Conservation (phyloP, 2,797 vertebrate species). For the Pangasius sanitwongsei region DNA sequence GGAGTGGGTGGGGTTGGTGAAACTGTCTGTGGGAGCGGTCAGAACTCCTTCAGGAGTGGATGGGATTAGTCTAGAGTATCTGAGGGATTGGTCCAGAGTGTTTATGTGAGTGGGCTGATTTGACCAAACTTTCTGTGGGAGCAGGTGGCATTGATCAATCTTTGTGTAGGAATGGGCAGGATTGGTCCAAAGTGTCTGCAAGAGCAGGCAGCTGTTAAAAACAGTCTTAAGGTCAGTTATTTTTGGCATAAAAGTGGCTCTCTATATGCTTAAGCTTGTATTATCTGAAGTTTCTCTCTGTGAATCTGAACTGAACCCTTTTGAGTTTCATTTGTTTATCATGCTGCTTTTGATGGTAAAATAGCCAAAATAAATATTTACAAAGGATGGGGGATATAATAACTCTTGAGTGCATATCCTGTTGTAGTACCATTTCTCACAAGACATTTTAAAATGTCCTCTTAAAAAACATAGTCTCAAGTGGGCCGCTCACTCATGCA, state of each 20-base stretch:
- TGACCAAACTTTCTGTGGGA: not conserved
- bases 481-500: not conserved
- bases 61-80: not conserved
- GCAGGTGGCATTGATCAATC: not conserved
- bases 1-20: not conserved
- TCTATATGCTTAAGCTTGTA: not conserved
- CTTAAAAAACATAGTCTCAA: not conserved
- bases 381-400: not conserved
- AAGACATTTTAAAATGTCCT: not conserved
- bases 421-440: not conserved
- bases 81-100: not conserved
- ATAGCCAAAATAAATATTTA: not conserved
- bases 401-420: not conserved
- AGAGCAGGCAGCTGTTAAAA: not conserved
- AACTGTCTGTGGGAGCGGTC: not conserved
- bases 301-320: not conserved
- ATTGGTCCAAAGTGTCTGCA: not conserved
- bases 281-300: not conserved
- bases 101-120: not conserved
- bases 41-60: not conserved
- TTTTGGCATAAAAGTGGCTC: not conserved
- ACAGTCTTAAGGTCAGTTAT: not conserved
- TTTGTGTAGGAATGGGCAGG: not conserved
- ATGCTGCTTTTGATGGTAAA: too few relatives aligned
- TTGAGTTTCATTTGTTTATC: not conserved